phyloP scores from a whole-genome alignment of 2,113 vertebrate species.

The Perognathus longimembris region DNA sequence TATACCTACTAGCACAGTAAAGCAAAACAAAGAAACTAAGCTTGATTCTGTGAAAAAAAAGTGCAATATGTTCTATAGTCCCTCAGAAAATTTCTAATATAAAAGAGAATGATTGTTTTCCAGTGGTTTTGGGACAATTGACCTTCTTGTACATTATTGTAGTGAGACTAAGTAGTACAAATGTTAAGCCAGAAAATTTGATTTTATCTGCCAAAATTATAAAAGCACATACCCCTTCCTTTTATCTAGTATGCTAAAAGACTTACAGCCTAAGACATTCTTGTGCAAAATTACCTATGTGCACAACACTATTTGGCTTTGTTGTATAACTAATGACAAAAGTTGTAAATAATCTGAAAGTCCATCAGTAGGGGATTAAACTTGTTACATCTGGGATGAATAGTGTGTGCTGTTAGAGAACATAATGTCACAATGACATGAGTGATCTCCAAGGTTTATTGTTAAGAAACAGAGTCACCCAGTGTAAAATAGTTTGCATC shows the following conservation, averaged over 20 bases:
- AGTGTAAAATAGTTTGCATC: not conserved
- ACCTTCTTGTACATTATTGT: not conserved
- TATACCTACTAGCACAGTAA: not conserved
- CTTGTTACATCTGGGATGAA: not conserved
- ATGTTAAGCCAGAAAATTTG: not conserved
- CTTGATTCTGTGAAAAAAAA: not conserved
- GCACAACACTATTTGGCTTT: not conserved
- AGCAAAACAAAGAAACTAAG: not conserved
- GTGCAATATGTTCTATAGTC: not conserved
- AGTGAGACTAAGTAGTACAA: not conserved
- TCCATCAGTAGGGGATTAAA: not conserved
- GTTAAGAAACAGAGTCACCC: not conserved
- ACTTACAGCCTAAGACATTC: too few species aligned
- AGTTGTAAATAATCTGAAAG: slow-evolving; percentile 28
- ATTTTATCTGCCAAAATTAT: not conserved
- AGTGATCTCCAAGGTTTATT: not conserved
- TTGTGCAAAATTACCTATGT: too few species aligned
- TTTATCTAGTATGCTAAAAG: not conserved
- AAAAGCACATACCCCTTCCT: not conserved
- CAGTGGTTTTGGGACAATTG: not conserved
- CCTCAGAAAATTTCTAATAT: not conserved
- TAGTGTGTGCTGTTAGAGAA: not conserved
- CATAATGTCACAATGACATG: not conserved
- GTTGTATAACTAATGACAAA: not conserved
- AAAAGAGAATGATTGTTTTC: not conserved